Base-by-base conservation (phyloP, 2,888 invertebrate genomes). In the Epiblema foenella region DNA sequence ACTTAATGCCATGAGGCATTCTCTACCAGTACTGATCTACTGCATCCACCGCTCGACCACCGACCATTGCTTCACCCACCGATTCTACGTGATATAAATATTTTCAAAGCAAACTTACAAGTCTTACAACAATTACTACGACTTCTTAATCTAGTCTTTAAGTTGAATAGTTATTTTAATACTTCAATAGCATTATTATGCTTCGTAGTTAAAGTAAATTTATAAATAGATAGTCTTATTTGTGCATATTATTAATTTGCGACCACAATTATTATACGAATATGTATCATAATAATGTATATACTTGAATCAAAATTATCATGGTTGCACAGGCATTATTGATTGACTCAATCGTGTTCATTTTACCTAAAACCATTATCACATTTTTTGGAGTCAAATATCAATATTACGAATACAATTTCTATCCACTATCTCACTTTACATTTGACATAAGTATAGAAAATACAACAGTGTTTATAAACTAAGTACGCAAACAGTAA, bases 171-270 rank as follows among this genome's bases (percentile, higher is more conserved):
- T 18, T 67, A 59, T 33, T 20, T 39, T 69, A 69, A 69, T 69
- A 69, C 69, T 58, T 69, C 15, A 64, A 69, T 69, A 64, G 69
- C 63, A 63, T 68, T 68, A 54, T 46, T 57, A 56, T 39, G 49
- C 57, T 56, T 17, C 17, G 15, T 63, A 56, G 20, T 46, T 59
- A n/a, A 15, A 39, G 58, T 33, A 24, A 24, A 1, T 49, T 15
- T 39, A 9, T 57, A 49, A 58, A 33, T 57, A 8, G 42, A 24
- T 33, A 33, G 9, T 33, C 3, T 33, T 33, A 33, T n/a, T 52
- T 24, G 52, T 54, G 24, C 52, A 24, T 52, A 11, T 46, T 46
- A 52, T 24, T 52, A 54, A 20, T 54, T 24, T 54, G 20, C 52
- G 12, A 20, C 18, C 52, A 52, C 20, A 12, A 46, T 46, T 46